Percentiles rank a stretch among this genome's conserved stretches.
phyloP scores from a whole-genome alignment of 2,797 vertebrate species.

The Melanotaenia nigrans region DNA sequence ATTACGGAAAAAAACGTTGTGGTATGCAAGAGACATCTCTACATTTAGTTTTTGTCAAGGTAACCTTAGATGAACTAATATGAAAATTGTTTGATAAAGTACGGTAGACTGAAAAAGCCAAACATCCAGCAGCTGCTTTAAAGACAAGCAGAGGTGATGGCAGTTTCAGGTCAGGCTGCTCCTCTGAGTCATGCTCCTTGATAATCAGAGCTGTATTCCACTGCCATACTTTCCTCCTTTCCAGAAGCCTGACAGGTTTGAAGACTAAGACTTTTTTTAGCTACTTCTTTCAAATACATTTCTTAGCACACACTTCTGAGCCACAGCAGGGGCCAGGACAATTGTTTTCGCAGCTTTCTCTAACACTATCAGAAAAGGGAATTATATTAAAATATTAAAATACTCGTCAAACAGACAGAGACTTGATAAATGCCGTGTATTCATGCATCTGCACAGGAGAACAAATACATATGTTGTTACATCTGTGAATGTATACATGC shows the following conservation, averaged over 20 bases:
- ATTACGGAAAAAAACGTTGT: neutral
- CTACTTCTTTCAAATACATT: constrained; percentile 68
- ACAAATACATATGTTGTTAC: constrained; percentile 3
- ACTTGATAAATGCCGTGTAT: constrained; percentile 17
- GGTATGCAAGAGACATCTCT: neutral
- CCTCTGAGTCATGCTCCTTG: constrained; percentile 56
- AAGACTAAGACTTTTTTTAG: constrained; percentile 62
- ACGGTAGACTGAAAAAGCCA: constrained; percentile 8
- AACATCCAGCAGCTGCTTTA: constrained; percentile 21
- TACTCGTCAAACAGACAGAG: constrained; percentile 49
- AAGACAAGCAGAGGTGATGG: constrained; percentile 50
- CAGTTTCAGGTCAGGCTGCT: constrained; percentile 70
- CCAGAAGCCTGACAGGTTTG: constrained; percentile 67
- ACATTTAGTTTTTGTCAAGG: constrained; percentile 4
- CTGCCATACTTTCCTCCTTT: constrained; percentile 43
- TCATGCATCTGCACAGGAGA: neutral
- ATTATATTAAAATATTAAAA: constrained; percentile 69
- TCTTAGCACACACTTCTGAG: constrained; percentile 71
- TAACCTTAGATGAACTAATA: constrained; percentile 12
- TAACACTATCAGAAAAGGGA: constrained; percentile 73
- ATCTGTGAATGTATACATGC: constrained; percentile 16
- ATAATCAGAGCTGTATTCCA: constrained; percentile 63
- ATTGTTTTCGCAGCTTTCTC: constrained; percentile 83
- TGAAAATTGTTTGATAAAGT: constrained; percentile 48
- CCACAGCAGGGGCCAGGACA: constrained; percentile 70